These are phyloP conservation scores for Lophotis ruficrista DNA, from an alignment of 2,113 vertebrate genomes.

Conservation along the genomic window DNA sequence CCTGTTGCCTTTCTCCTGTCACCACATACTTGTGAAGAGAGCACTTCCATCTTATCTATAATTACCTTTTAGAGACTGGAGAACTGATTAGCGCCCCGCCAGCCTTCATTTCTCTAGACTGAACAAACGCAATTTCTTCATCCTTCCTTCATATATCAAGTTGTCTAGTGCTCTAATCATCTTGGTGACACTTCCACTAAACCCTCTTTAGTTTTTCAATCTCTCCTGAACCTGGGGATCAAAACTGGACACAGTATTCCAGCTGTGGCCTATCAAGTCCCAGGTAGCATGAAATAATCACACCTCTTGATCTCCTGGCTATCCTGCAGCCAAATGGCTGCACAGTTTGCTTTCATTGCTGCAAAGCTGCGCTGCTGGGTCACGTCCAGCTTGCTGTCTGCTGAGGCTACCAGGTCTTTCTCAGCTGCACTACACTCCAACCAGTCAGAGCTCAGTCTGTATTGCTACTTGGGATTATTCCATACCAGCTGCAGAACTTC, in stretches of 20 bases:
- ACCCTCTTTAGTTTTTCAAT: not conserved
- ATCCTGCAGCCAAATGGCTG: not conserved
- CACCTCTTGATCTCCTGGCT: not conserved
- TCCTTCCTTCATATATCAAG: not conserved
- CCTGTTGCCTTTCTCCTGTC: not conserved
- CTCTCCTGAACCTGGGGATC: not conserved
- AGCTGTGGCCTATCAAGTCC: not conserved
- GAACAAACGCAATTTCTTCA: not conserved
- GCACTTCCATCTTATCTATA: not conserved
- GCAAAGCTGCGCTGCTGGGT: not conserved
- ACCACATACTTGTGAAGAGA: not conserved
- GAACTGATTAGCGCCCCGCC: not conserved
- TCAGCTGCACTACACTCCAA: not conserved
- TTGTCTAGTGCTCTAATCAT: not conserved
- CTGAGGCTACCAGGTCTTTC: not conserved
- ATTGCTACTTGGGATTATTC: not conserved
- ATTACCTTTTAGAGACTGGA: not conserved
- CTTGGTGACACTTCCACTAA: not conserved
- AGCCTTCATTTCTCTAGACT: not conserved
- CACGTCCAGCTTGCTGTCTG: not conserved
- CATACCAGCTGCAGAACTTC: not conserved
- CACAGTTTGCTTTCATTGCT: not conserved
- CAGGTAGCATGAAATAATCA: not conserved
- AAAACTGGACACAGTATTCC: not conserved
- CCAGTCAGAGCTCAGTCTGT: not conserved